Evolutionary conservation across 2,113 vertebrate species (phyloP).

Genomic region (Tricholaema leucomelas): DNA sequence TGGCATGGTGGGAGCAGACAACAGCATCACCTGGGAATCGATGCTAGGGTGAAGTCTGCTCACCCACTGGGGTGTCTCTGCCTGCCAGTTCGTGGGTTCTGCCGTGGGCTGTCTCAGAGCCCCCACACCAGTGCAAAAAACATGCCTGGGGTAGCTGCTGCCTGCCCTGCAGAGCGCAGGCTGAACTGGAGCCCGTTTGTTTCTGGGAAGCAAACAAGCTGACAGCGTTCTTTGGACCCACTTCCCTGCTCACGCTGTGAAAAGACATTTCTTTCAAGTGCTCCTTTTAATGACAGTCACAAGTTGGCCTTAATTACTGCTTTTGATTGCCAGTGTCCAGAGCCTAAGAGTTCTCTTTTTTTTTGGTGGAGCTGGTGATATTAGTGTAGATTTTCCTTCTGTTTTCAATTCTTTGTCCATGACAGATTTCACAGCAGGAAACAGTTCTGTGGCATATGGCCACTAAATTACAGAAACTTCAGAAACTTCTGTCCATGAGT

Average conservation of each 20-base stretch:
- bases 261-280: not conserved
- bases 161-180: fast-evolving
- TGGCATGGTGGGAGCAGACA: not conserved
- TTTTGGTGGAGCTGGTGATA: slow-evolving; percentile 39
- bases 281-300: not conserved
- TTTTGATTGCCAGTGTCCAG: slow-evolving; percentile 6
- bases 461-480: slow-evolving; percentile 74
- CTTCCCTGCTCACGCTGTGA: not conserved
- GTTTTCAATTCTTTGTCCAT: slow-evolving; percentile 67
- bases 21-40: fast-evolving
- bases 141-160: fast-evolving
- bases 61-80: fast-evolving
- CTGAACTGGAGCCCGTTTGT: not conserved
- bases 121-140: not conserved
- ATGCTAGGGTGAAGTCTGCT: not conserved
- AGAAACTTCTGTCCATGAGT: slow-evolving; percentile 74
- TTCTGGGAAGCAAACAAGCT: not conserved
- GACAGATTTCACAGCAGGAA: slow-evolving; percentile 78
- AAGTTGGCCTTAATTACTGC: not conserved
- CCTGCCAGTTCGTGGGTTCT: not conserved
- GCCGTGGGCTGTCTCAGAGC: fast-evolving
- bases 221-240: not conserved
- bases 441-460: slow-evolving; percentile 72
- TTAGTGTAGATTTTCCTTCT: slow-evolving; percentile 67
- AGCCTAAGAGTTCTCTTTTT: not conserved